Evolutionary conservation across 2,113 vertebrate genomes (phyloP).

Genomic region (Cichladusa arquata): DNA sequence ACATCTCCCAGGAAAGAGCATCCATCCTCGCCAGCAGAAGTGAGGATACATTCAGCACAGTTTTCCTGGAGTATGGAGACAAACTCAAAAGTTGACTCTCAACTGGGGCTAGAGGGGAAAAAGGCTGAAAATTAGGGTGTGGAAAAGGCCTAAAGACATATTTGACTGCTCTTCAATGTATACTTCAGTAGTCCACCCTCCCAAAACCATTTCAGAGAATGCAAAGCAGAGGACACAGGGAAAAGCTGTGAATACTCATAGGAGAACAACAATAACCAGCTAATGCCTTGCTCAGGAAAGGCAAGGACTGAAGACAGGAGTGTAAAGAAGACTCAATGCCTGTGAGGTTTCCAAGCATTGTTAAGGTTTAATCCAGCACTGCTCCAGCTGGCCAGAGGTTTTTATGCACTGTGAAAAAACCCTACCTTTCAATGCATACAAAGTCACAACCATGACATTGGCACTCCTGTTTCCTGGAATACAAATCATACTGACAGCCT

Average conservation of each 20-base stretch:
- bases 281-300: background rate
- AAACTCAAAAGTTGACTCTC: background rate
- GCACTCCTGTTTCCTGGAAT: background rate
- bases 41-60: background rate
- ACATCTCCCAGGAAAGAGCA: background rate
- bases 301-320: background rate
- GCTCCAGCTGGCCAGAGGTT: background rate
- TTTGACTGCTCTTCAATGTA: background rate
- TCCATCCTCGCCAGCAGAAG: background rate
- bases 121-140: background rate
- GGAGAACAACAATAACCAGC: background rate
- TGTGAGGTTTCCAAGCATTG: background rate
- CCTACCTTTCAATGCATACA: background rate
- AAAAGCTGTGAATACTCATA: background rate
- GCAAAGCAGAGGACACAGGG: background rate
- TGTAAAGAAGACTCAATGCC: background rate
- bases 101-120: background rate
- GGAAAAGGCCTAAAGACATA: background rate
- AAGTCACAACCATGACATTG: background rate
- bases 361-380: background rate
- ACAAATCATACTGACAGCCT: background rate
- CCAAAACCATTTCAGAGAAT: background rate
- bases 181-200: background rate
- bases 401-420: background rate
- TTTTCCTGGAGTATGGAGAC: background rate